phyloP scores from a whole-genome alignment of 2,888 invertebrate species.

The Tetanocera ferruginea region DNA sequence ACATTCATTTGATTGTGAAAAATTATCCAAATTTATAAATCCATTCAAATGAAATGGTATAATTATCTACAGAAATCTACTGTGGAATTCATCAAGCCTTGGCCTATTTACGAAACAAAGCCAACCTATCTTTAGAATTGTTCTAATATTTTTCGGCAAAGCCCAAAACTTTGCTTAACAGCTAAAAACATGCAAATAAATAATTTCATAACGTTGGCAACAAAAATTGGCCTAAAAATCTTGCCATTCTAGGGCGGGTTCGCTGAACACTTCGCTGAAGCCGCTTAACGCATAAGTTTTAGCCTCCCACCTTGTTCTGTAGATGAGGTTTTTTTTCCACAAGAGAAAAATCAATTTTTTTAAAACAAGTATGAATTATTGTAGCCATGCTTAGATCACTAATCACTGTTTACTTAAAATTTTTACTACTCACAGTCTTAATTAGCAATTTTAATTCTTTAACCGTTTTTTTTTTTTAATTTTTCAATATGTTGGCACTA shows the following conservation, averaged over 20 bases:
- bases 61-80: too few relatives aligned
- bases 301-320: not conserved
- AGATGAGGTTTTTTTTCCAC: not conserved
- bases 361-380: not conserved
- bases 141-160: too few relatives aligned
- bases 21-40: too few relatives aligned
- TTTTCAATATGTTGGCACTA: not conserved
- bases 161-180: too few relatives aligned
- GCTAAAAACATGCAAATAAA: slow-evolving; percentile 44
- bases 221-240: slow-evolving; percentile 44
- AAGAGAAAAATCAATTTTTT: not conserved
- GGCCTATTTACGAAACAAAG: too few relatives aligned
- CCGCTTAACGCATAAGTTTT: not conserved
- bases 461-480: not conserved
- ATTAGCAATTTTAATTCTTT: not conserved
- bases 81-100: too few relatives aligned
- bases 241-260: slow-evolving; percentile 49
- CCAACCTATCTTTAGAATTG: too few relatives aligned
- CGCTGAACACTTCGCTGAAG: slow-evolving; percentile 44
- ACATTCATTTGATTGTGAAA: too few relatives aligned
- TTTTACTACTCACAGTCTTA: not conserved
- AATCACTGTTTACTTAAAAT: not conserved
- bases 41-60: too few relatives aligned
- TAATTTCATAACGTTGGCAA: slow-evolving; percentile 46
- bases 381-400: not conserved